Conservation (phyloP, 2,113 vertebrate species). For the Eclectus roratus region DNA sequence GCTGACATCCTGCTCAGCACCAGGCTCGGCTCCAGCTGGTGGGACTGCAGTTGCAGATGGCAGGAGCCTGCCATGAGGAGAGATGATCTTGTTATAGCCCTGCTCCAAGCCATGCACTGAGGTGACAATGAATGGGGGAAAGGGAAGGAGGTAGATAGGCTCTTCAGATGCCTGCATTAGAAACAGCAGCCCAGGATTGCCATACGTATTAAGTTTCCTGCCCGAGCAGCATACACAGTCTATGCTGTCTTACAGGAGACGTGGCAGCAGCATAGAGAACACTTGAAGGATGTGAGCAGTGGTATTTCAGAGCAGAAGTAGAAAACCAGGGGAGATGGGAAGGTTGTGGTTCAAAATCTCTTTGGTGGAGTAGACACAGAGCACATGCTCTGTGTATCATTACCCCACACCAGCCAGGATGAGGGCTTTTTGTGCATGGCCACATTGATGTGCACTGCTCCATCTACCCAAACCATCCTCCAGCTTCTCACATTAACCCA, state of each 20-base stretch:
- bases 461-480: not conserved
- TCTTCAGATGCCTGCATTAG: not conserved
- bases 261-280: fast-evolving
- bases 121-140: fast-evolving
- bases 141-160: not conserved
- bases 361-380: not conserved
- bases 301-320: not conserved
- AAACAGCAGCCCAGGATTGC: not conserved
- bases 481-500: not conserved
- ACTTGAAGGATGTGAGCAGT: not conserved
- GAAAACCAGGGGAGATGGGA: not conserved
- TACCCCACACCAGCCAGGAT: not conserved
- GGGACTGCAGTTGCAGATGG: not conserved
- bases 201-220: not conserved
- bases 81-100: not conserved
- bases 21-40: not conserved
- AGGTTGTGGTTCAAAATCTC: not conserved
- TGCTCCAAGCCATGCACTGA: not conserved
- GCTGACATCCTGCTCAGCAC: not conserved
- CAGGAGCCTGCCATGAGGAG: not conserved
- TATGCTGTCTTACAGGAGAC: fast-evolving
- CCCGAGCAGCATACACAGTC: no score
- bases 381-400: fast-evolving
- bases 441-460: fast-evolving
- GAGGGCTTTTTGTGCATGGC: not conserved